Base-by-base conservation (phyloP, 2,888 invertebrate genomes). In the Limnephilus marmoratus region DNA sequence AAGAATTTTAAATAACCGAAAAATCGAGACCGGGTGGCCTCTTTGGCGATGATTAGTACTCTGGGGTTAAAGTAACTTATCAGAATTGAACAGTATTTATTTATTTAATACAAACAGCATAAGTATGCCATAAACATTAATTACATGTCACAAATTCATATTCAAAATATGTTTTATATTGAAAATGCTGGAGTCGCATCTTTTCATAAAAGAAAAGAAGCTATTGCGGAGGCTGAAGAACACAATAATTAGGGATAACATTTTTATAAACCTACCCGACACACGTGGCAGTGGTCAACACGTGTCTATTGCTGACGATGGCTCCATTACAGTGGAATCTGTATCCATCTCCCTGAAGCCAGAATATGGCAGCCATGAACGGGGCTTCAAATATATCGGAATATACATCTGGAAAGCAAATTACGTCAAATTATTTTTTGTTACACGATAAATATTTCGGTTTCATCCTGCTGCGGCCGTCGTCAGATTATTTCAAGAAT, bases 271-370 rank as follows among this genome's bases (percentile, higher is more conserved):
- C 37, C 24, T 83, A 83, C 83, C 83, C 83, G 3, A 34, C 34
- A 34, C 83, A 83, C 18, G 31, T 37, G 24, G 83, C 83, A 37
- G 83, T 83, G 83, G 83, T 83, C 83, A 83, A 37, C 37, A 83
- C 37, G 41, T 37, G 24, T 18, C 24, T 37, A 37, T n/a, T 37
- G n/a, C 83, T 37, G 34, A 37, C 34, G 37, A 83, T 83, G 31
- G 34, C 83, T 41, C 83, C 83, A 18, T 41, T 83, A 37, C 83
- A 83, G 24, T 31, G 24, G 83, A 37, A 37, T 37, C 34, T 34
- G 9, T 37, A 83, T 18, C 7, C 24, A 83, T 34, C 37, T 12
- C 83, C 34, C 2, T 83, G 34, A 24, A 18, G 34, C 37, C 34
- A 37, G 83, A 83, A 41, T n/a, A 83, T 37, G 15, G 34, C 83